Evolutionary conservation across 2,888 invertebrate genomes (phyloP), one percentile per base, ranked within the genome.

Genomic region (Erannis defoliaria): DNA sequence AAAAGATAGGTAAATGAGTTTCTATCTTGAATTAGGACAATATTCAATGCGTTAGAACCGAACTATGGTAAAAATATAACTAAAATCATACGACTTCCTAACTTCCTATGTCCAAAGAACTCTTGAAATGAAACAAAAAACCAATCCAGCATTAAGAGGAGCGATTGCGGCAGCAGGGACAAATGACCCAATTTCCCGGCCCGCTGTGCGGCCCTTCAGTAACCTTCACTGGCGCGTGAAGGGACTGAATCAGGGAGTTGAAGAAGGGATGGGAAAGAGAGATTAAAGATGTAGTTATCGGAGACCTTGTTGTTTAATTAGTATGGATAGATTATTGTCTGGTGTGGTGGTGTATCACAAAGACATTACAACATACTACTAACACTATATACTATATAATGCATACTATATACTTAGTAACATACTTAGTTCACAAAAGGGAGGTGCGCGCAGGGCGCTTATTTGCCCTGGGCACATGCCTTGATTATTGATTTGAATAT

Each of bases 121-220:
- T 53, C 26, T 48, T 56, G 38, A 50, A 38, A 42, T 54, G 64
- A 66, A 71, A 72, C 76, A 74, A 76, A 73, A 80, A 79, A 73
- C 70, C 71, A 71, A 74, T 71, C 68, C 64, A 63, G 61, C 73
- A 76, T 75, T 71, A 77, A 73, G 73, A 73, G 70, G 67, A 76
- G 77, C 78, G 79, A 79, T 79, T 80, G 73, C 68, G 67, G 49
- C 43, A 19, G 53, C 21, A 29, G 84, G 86, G 88, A 86, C 87
- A 89, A 86, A 90, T 91, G 91, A 92, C 91, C 91, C 86, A 92
- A 91, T 92, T 92, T 90, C 88, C 89, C 85, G 84, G 84, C 85
- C 82, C 77, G 70, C 75, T 66, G 65, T 64, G 64, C 72, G 70
- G 74, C 85, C 84, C 83, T 84, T 76, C 73, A 65, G 68, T 76